phyloP scores from a whole-genome alignment of 2,797 vertebrate genomes.

The Sibirionetta formosa region DNA sequence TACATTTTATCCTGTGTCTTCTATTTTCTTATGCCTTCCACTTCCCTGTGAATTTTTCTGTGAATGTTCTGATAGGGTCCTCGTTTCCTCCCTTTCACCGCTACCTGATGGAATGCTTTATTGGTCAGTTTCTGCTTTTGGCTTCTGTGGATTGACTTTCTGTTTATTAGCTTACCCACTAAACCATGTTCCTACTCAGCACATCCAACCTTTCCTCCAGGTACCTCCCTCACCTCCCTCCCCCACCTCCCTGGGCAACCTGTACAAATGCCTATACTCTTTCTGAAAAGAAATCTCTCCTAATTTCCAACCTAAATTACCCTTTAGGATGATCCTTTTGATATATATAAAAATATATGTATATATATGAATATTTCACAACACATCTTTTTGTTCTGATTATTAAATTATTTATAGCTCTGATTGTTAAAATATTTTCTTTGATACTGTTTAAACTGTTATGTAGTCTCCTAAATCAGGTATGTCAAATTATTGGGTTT shows the following conservation, averaged over 20 bases:
- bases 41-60: background rate
- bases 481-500: background rate
- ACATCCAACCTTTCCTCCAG: too few species aligned
- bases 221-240: too few species aligned
- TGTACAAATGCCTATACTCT: too few species aligned
- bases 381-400: background rate
- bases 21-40: background rate
- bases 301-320: too few species aligned
- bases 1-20: background rate
- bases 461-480: background rate
- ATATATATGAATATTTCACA: background rate
- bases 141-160: background rate
- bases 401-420: too few species aligned
- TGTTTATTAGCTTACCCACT: background rate
- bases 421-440: background rate
- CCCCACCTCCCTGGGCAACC: too few species aligned
- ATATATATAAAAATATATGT: background rate
- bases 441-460: background rate
- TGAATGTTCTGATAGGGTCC: background rate
- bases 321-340: background rate
- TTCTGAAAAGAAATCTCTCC: too few species aligned
- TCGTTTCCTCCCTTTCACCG: background rate
- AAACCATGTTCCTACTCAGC: too few species aligned
- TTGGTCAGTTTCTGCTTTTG: background rate
- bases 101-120: background rate